A percentile compares a stretch with the other conserved stretches of the same genome.
Evolutionary conservation across 2,888 invertebrate genomes (phyloP).

Genomic region (Tetheella fluctuosa): DNA sequence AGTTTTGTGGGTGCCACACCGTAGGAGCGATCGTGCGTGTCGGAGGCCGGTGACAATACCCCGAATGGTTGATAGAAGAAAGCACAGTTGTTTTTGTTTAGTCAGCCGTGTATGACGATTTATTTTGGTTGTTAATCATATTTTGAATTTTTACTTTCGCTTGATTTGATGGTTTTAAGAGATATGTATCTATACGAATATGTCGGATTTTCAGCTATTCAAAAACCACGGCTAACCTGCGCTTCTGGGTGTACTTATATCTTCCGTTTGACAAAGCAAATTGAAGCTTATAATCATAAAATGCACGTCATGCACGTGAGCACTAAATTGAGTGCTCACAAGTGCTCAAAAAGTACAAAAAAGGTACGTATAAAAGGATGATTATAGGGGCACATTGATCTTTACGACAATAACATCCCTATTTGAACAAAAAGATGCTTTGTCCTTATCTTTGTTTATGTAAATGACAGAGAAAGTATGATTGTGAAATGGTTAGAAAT

Average conservation of each 20-base stretch:
- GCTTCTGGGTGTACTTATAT: too few relatives aligned
- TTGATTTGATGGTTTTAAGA: neutral
- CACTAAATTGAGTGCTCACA: too few relatives aligned
- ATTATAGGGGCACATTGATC: conserved; percentile 17
- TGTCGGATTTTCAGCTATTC: too few relatives aligned
- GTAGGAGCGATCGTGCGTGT: conserved; percentile 34
- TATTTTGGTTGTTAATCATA: neutral
- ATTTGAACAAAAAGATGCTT: neutral
- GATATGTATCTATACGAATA: too few relatives aligned
- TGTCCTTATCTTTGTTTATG: neutral
- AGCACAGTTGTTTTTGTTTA: conserved; percentile 9
- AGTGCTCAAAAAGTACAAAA: conserved; percentile 12
- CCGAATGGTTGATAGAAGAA: conserved; percentile 17
- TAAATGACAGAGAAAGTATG: neutral
- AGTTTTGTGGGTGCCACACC: conserved; percentile 15
- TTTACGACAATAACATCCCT: neutral
- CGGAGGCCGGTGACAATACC: conserved; percentile 24
- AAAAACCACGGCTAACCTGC: too few relatives aligned
- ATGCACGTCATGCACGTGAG: neutral
- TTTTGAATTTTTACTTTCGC: neutral
- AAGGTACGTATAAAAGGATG: conserved; percentile 10
- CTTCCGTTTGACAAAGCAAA: too few relatives aligned
- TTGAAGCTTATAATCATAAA: too few relatives aligned
- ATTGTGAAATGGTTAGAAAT: too few relatives aligned
- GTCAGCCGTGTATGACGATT: neutral